phyloP scores from a whole-genome alignment of 2,113 vertebrate species.

The Leuciscus idus region DNA sequence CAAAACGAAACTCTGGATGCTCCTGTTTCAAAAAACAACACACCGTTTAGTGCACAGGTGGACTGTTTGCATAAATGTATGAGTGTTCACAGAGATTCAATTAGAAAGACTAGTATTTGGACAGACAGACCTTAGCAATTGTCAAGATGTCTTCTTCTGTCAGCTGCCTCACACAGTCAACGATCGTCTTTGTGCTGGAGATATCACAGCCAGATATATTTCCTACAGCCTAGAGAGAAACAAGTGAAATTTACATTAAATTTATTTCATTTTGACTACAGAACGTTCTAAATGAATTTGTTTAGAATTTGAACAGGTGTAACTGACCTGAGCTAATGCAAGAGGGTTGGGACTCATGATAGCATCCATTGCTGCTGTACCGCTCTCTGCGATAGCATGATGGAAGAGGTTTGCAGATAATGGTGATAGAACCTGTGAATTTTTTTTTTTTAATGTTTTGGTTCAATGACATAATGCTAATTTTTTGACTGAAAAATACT shows the following conservation, averaged over 20 bases:
- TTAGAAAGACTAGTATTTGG: background rate
- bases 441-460: background rate
- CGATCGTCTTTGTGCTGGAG: constrained; percentile 68
- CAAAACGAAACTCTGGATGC: background rate
- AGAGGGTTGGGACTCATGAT: constrained; percentile 46
- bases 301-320: background rate
- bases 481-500: background rate
- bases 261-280: too few relatives aligned
- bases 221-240: constrained; percentile 49
- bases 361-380: constrained; percentile 65
- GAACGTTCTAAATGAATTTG: too few relatives aligned
- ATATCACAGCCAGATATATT: constrained; percentile 71
- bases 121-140: constrained; percentile 20
- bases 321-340: constrained; percentile 41
- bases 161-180: constrained; percentile 69
- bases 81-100: background rate
- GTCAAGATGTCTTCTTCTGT: constrained; percentile 55
- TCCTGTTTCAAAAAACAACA: constrained; percentile 27
- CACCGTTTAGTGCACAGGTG: background rate
- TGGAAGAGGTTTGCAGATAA: constrained; percentile 80
- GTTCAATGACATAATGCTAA: background rate
- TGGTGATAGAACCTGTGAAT: constrained; percentile 81
- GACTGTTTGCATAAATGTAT: background rate
- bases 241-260: background rate
- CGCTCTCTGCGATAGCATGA: constrained; percentile 84